phyloP scores from a whole-genome alignment of 2,888 invertebrate species.

The Nasonia oneida region DNA sequence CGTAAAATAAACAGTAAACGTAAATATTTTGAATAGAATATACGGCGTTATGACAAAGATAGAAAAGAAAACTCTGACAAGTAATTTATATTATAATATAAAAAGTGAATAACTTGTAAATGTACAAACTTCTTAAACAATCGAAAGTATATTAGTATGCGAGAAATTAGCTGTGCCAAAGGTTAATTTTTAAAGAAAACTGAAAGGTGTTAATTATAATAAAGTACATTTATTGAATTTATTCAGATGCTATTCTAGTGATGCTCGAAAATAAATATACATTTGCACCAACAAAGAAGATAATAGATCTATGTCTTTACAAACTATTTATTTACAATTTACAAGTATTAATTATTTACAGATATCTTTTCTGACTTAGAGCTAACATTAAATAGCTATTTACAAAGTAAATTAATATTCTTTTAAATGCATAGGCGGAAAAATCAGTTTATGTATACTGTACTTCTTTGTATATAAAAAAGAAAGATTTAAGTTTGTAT shows the following conservation, averaged over 20 bases:
- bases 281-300: slow-evolving; percentile 59
- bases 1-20: slow-evolving; percentile 23
- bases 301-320: slow-evolving; percentile 62
- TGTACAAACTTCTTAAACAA: slow-evolving; percentile 23
- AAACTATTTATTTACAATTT: slow-evolving; percentile 64
- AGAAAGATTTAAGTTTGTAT: slow-evolving; percentile 38
- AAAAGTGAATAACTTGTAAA: background rate
- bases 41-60: slow-evolving; percentile 38
- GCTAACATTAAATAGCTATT: slow-evolving; percentile 64
- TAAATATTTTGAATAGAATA: slow-evolving; percentile 62
- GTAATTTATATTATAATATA: too few relatives aligned
- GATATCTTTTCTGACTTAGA: slow-evolving; percentile 58
- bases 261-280: slow-evolving; percentile 62
- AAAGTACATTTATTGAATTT: slow-evolving; percentile 57
- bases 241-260: slow-evolving; percentile 49
- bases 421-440: slow-evolving; percentile 62
- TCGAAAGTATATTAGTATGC: slow-evolving; percentile 38
- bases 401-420: slow-evolving; percentile 61
- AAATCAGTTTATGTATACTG: slow-evolving; percentile 53
- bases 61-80: background rate
- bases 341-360: slow-evolving; percentile 63
- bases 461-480: slow-evolving; percentile 54
- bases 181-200: slow-evolving; percentile 55
- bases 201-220: slow-evolving; percentile 54
- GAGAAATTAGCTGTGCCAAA: slow-evolving; percentile 40